These are phyloP conservation scores for Hirtodrosophila confusa DNA, from an alignment of 2,888 invertebrate species.

Conservation along the genomic window DNA sequence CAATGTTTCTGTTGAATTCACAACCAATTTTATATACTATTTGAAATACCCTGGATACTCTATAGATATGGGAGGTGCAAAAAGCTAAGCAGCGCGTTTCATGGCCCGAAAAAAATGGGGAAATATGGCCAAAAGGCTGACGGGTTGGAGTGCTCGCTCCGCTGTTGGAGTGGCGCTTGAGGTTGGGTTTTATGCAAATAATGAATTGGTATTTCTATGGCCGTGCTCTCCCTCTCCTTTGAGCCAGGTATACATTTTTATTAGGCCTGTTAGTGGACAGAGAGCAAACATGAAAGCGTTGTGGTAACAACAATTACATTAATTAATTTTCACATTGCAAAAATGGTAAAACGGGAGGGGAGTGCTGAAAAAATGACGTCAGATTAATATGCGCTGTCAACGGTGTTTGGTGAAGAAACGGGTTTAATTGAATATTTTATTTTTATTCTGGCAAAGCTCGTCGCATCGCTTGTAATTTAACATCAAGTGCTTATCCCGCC, in stretches of 20 bases:
- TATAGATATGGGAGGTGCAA: constrained; percentile 1
- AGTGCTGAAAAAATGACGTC: constrained; percentile 47
- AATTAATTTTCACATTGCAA: constrained; percentile 63
- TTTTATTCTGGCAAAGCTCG: constrained; percentile 53
- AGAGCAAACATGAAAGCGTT: constrained; percentile 21
- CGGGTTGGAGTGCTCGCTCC: constrained; percentile 26
- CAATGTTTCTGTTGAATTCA: background rate
- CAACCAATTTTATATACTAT: background rate
- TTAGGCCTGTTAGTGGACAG: constrained; percentile 38
- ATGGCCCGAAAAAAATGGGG: constrained; percentile 14
- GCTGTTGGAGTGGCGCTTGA: constrained; percentile 46
- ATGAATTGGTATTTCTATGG: constrained; percentile 58
- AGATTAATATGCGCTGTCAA: constrained; percentile 76
- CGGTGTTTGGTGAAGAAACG: constrained; percentile 59
- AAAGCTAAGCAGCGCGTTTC: constrained; percentile 29
- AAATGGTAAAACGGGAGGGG: constrained; percentile 15
- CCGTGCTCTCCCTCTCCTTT: background rate
- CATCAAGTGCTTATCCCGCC: constrained; percentile 77
- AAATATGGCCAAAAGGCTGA: constrained; percentile 42
- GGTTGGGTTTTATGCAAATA: constrained; percentile 57
- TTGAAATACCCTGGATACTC: constrained; percentile 2
- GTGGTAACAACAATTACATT: constrained; percentile 74
- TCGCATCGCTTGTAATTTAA: constrained; percentile 60
- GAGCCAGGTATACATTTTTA: constrained; percentile 42
- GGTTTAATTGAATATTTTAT: constrained; percentile 78